Conservation (phyloP, 2,797 vertebrate species). For the Ceryle rudis region DNA sequence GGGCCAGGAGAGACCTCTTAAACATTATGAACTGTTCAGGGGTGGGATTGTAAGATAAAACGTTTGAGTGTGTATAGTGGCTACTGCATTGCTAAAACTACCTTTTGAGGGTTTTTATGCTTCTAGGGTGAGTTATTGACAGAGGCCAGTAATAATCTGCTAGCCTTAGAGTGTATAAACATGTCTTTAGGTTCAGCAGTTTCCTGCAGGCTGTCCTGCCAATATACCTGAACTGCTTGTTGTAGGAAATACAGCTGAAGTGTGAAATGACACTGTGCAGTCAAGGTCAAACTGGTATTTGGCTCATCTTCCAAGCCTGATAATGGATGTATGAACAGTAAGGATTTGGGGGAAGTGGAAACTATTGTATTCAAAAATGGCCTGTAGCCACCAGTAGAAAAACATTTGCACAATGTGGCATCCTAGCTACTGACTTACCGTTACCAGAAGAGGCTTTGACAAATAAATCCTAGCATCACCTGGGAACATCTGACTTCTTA, state of each 20-base stretch:
- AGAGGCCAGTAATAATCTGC: not conserved
- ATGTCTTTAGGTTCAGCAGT: not conserved
- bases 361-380: not conserved
- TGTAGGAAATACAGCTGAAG: not conserved
- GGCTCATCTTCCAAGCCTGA: not conserved
- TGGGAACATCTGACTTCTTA: constrained; percentile 59
- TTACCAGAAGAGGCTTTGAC: constrained; percentile 29
- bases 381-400: not conserved
- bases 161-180: not conserved
- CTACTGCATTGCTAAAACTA: not conserved
- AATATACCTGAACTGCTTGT: not conserved
- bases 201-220: not conserved
- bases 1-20: not conserved
- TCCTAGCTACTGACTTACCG: constrained; percentile 11
- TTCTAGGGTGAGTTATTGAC: not conserved
- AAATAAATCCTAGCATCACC: constrained; percentile 59
- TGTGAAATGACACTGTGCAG: not conserved
- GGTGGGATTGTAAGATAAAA: not conserved
- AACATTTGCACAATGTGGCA: not conserved
- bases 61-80: not conserved
- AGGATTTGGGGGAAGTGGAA: not conserved
- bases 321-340: not conserved
- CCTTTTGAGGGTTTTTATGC: not conserved
- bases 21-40: not conserved
- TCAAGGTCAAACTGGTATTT: not conserved